Evolutionary conservation across 2,797 vertebrate genomes (phyloP).

Genomic region (Semotilus atromaculatus): DNA sequence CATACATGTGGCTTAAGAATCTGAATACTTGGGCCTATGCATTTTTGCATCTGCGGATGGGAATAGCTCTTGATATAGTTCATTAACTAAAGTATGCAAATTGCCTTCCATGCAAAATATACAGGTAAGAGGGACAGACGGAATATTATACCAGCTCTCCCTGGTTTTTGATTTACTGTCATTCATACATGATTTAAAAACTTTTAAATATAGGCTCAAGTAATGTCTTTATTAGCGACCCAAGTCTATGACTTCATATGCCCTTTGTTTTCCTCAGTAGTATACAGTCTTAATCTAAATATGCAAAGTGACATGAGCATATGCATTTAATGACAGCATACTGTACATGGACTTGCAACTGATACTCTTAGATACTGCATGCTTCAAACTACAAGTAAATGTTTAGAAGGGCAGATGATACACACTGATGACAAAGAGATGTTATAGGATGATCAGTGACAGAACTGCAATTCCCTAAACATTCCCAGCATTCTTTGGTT

Average conservation of each 20-base stretch:
- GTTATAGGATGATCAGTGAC: slow-evolving; percentile 18
- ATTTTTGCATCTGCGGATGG: not conserved
- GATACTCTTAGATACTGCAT: not conserved
- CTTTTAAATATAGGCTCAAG: not conserved
- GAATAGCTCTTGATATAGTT: slow-evolving; percentile 25
- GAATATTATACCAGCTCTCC: not conserved
- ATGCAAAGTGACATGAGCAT: not conserved
- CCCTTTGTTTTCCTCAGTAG: not conserved
- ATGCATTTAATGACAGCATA: not conserved
- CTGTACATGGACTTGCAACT: not conserved
- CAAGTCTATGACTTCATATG: not conserved
- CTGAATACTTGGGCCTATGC: not conserved
- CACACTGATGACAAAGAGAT: slow-evolving; percentile 5
- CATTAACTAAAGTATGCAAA: slow-evolving; percentile 29
- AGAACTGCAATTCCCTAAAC: slow-evolving; percentile 10
- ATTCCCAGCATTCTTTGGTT: slow-evolving; percentile 39
- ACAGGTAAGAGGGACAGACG: not conserved
- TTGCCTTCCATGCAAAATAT: slow-evolving; percentile 30
- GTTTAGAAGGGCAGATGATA: not conserved
- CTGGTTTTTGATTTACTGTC: not conserved
- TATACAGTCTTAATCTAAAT: not conserved
- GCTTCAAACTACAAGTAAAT: not conserved
- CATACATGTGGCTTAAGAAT: not conserved
- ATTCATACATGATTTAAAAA: not conserved
- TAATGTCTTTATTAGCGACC: not conserved